Percentiles rank a stretch among this genome's conserved stretches.
phyloP scores from a whole-genome alignment of 2,797 vertebrate species.

The Varecia variegata region DNA sequence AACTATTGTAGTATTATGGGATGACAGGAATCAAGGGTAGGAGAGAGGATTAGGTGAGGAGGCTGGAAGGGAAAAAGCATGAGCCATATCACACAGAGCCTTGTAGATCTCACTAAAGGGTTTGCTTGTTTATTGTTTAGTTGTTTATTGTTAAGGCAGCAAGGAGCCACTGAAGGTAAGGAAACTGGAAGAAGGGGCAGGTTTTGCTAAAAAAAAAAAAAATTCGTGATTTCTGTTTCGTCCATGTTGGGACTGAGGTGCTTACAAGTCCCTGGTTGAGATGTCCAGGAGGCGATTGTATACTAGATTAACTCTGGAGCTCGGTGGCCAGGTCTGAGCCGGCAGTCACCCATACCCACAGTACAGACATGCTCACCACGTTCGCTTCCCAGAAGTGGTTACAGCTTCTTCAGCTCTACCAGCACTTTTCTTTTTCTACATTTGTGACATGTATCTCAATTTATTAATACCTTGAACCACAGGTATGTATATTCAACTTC shows the following conservation, averaged over 20 bases:
- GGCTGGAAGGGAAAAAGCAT: not conserved
- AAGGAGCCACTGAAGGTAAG: not conserved
- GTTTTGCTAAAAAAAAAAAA: not conserved
- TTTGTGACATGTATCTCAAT: not conserved
- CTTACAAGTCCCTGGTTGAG: not conserved
- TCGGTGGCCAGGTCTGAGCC: not conserved
- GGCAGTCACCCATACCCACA: too few species aligned
- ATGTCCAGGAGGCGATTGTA: not conserved
- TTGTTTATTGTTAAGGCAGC: not conserved
- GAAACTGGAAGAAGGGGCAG: not conserved
- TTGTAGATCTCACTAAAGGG: not conserved
- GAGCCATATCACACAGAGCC: not conserved
- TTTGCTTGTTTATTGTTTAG: not conserved
- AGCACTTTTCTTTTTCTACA: not conserved
- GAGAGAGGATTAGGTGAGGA: too few species aligned
- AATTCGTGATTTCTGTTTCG: not conserved
- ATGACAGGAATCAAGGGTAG: not conserved
- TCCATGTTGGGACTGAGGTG: not conserved
- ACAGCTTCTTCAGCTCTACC: fast-evolving
- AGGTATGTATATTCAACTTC: not conserved
- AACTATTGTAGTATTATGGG: fast-evolving
- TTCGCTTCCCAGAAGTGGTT: not conserved
- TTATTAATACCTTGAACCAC: not conserved
- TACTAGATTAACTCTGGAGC: not conserved
- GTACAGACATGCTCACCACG: too few species aligned